Conservation (phyloP, 1,140 invertebrate species). For the Epicauta chinensis region DNA sequence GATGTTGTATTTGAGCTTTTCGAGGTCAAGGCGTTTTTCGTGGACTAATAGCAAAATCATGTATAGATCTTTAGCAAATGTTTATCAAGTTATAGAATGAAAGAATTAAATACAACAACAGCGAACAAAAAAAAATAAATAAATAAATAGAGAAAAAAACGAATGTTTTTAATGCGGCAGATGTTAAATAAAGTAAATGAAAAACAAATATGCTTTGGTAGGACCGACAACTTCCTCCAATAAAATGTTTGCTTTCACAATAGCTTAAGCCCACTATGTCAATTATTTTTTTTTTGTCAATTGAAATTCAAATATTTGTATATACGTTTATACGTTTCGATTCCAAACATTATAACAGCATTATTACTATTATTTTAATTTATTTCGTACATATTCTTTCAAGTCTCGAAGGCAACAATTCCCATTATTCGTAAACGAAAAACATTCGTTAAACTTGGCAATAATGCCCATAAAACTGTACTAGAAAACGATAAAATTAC, state of each 20-base stretch:
- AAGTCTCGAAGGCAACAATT: too few relatives aligned
- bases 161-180: constrained; percentile 23
- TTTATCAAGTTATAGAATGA: constrained; percentile 9
- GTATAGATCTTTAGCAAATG: constrained; percentile 21
- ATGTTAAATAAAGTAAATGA: constrained; percentile 30
- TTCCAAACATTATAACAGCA: too few relatives aligned
- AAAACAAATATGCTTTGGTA: constrained; percentile 26
- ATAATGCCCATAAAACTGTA: constrained; percentile 11
- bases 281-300: too few relatives aligned
- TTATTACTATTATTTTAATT: too few relatives aligned
- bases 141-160: too few relatives aligned
- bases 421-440: too few relatives aligned
- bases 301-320: too few relatives aligned
- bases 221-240: constrained; percentile 10
- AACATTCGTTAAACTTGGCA: neutral
- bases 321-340: too few relatives aligned
- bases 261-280: constrained; percentile 8
- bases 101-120: too few relatives aligned
- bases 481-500: constrained; percentile 15
- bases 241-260: constrained; percentile 15
- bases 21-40: constrained; percentile 2
- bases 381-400: too few relatives aligned
- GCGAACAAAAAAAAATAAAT: too few relatives aligned
- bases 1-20: neutral
- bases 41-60: constrained; percentile 14